Conservation (phyloP, 2,797 vertebrate species). For the Megalops cyprinoides region DNA sequence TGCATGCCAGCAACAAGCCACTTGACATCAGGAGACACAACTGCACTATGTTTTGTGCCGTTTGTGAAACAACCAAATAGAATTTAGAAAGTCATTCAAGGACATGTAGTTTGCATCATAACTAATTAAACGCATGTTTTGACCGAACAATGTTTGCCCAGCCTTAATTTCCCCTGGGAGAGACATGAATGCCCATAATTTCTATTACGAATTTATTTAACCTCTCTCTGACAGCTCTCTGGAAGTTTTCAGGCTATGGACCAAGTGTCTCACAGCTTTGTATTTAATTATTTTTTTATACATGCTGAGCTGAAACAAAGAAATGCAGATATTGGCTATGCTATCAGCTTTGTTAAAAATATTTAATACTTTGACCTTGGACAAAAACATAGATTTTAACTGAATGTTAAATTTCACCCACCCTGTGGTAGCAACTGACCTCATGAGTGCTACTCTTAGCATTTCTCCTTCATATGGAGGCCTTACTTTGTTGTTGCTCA, state of each 20-base stretch:
- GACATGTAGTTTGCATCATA: not conserved
- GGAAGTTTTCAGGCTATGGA: not conserved
- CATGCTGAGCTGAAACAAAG: not conserved
- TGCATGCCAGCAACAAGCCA: constrained; percentile 1
- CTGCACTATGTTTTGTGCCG: not conserved
- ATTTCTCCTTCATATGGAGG: not conserved
- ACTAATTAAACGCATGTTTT: not conserved
- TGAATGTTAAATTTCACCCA: not conserved
- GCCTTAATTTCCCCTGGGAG: not conserved
- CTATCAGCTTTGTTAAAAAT: not conserved
- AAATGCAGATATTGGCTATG: not conserved
- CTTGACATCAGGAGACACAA: not conserved
- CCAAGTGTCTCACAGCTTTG: not conserved
- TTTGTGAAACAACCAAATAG: not conserved
- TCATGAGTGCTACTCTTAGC: not conserved
- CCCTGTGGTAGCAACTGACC: too few relatives aligned
- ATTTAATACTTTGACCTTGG: not conserved
- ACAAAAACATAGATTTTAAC: not conserved
- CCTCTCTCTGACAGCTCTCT: not conserved
- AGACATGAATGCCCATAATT: not conserved
- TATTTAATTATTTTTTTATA: not conserved
- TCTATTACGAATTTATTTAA: not conserved
- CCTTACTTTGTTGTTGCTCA: not conserved
- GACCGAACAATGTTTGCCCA: not conserved
- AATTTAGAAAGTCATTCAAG: constrained; percentile 10